Base-by-base conservation (phyloP, 2,797 vertebrate genomes). In the Phoebastria nigripes region DNA sequence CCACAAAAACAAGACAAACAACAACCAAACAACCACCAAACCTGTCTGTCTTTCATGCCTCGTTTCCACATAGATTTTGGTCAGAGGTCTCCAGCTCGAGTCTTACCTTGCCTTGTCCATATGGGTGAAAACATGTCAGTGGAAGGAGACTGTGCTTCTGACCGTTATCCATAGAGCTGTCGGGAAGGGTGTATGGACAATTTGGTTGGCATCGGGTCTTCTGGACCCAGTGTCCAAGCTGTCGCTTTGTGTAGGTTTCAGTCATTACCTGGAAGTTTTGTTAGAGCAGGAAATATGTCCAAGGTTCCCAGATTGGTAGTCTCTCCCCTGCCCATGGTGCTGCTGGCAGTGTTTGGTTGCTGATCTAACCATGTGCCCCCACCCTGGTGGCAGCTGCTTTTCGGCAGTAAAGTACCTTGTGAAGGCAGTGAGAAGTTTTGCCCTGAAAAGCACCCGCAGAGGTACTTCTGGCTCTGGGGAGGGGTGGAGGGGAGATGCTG, bases 301-400 rank as follows among this genome's bases (percentile, higher is more conserved):
- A 9, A 31, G 37, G 51, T 14, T 51, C 47, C 31, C n/a, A 29
- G 26, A 15, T 9, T 7, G 55, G 55, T 22, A 9, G 15, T 12
- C 5, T 26, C 39, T 65, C 5, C n/a, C 15, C 9, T n/a, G 22
- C 5, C 1, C 2, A 1, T 5, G 8, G 21, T 42, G 67, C 62
- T 70, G n/a, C 82, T 65, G 79, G 41, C 13, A 44, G 41, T 2
- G 11, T 15, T 67, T 54, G 37, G 52, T 44, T 76, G 25, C 49
- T 26, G 70, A 37, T 59, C 39, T 15, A 14, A 11, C 12, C 24
- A 6, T 2, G 20, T 20, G 47, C 21, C 63, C 25, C 26, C 55
- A 20, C 15, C n/a, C 9, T 2, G 24, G 39, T 39, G 51, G 37
- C 78, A 72, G 82, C 62, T 67, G 80, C 22, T 67, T 81, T 83